These are phyloP conservation scores for Sebastes oblongus DNA, from an alignment of 2,797 vertebrate genomes.

Conservation along the genomic window DNA sequence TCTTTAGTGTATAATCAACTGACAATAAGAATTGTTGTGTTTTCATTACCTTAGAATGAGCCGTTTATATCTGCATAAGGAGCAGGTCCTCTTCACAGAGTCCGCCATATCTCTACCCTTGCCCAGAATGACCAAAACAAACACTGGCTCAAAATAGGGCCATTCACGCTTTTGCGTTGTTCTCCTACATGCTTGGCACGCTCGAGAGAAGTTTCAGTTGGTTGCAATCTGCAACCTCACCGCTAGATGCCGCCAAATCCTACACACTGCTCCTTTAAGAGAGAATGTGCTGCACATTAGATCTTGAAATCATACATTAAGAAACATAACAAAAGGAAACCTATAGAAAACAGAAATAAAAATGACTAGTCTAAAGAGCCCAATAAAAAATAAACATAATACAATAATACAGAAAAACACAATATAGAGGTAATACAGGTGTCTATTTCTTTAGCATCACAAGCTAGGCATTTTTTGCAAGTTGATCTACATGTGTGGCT, in stretches of 20 bases:
- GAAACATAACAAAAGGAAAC: not conserved
- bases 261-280: not conserved
- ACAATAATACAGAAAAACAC: slow-evolving; percentile 16
- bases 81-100: not conserved
- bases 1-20: not conserved
- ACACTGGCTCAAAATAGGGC: no score
- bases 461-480: not conserved
- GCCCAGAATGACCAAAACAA: not conserved
- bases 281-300: slow-evolving; percentile 12
- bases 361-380: slow-evolving; percentile 6
- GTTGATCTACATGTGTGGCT: slow-evolving; percentile 11
- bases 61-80: not conserved
- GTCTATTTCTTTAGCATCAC: slow-evolving; percentile 13
- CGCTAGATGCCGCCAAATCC: not conserved
- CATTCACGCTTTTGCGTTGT: no score
- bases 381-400: slow-evolving; percentile 2
- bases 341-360: not conserved
- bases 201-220: no score
- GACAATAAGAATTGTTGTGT: not conserved
- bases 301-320: not conserved
- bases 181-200: not conserved
- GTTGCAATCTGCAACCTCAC: not conserved
- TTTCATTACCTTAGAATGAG: not conserved
- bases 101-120: not conserved
- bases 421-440: not conserved